Percentiles rank a stretch among this genome's conserved stretches.
Conservation (phyloP, 35 echinoderm and acorn worm species). For the Ophioderma brevispina region DNA sequence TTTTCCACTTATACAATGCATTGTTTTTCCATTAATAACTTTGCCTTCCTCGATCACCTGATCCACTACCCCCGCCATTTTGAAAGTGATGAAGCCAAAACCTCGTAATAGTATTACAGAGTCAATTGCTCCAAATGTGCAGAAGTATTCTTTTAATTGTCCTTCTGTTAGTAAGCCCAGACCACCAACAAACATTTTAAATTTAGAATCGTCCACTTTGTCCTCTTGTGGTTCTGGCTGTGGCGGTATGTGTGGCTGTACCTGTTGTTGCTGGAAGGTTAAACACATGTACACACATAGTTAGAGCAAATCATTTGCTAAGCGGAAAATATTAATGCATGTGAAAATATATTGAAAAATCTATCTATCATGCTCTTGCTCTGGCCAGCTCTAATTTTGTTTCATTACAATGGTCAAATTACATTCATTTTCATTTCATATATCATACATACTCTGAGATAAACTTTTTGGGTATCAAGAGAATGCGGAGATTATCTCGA, state of each 20-base stretch:
- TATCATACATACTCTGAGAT: no score
- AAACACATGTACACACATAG: no score
- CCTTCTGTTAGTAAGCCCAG: background rate
- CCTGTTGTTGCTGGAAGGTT: no score
- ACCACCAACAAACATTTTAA: background rate
- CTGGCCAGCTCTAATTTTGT: no score
- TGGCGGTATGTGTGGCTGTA: background rate
- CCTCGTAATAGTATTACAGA: background rate
- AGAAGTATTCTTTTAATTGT: background rate
- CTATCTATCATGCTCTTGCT: no score
- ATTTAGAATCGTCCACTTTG: background rate
- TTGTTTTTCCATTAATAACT: background rate
- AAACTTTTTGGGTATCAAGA: no score
- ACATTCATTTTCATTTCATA: no score
- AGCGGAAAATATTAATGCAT: no score
- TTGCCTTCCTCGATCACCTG: background rate
- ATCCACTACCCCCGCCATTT: background rate
- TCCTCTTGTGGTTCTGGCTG: background rate
- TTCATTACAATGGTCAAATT: no score
- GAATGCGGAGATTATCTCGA: no score
- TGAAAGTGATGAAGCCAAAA: background rate
- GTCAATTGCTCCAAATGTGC: background rate
- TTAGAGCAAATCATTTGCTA: no score
- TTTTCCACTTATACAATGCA: conserved; percentile 1
- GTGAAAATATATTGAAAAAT: no score